Conservation (phyloP, 2,113 vertebrate species). For the Gambusia affinis region DNA sequence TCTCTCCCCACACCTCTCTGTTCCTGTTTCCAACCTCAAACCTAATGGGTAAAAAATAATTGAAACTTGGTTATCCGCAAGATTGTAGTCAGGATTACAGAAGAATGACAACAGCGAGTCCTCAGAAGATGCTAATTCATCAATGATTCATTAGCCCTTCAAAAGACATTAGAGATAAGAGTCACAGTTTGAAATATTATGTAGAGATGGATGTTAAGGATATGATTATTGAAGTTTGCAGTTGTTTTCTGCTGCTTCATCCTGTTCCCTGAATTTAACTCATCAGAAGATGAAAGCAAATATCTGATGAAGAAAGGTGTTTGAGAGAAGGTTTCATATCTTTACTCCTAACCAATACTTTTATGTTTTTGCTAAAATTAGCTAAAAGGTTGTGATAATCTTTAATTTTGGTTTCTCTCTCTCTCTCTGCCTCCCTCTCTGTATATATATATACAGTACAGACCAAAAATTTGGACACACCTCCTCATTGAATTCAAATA, state of each 20-base stretch:
- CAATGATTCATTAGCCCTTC: conserved; percentile 43
- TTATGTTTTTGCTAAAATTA: too few relatives aligned
- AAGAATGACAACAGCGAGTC: conserved; percentile 60
- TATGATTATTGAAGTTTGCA: conserved; percentile 27
- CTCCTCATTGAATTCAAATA: too few relatives aligned
- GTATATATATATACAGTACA: too few relatives aligned
- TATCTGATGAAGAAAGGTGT: conserved; percentile 25
- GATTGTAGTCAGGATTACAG: conserved; percentile 67
- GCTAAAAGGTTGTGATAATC: too few relatives aligned
- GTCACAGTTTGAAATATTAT: conserved; percentile 45
- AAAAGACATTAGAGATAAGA: conserved; percentile 5
- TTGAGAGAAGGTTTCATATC: neutral
- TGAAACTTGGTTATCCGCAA: conserved; percentile 57
- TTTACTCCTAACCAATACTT: neutral
- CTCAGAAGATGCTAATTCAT: conserved; percentile 63
- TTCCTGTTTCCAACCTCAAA: conserved; percentile 69
- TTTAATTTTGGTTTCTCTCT: too few relatives aligned
- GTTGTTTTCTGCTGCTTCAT: conserved; percentile 24
- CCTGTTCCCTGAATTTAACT: conserved; percentile 40
- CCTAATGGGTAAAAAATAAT: conserved; percentile 50
- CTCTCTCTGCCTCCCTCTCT: too few relatives aligned
- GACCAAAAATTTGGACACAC: too few relatives aligned
- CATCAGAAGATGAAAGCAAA: conserved; percentile 49
- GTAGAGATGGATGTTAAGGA: conserved; percentile 22
- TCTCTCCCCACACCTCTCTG: conserved; percentile 17